Evolutionary conservation across 2,888 invertebrate genomes (phyloP), one percentile per base, ranked within the genome.

Genomic region (Brachynemurus nebulosus): DNA sequence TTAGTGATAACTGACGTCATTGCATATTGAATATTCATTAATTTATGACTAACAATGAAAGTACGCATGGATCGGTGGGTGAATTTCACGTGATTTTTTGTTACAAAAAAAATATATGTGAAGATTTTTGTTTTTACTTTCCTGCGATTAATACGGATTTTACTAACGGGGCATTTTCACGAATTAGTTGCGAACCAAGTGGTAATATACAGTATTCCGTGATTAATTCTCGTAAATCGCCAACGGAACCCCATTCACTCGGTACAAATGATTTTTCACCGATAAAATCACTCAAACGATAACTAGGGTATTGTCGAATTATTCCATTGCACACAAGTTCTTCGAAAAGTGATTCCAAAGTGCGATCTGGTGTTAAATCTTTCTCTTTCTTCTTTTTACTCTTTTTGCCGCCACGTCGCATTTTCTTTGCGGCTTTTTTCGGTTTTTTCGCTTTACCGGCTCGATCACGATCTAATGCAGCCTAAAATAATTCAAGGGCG

Each of bases 351-450:
- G 91, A 92, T 61, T 90, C 89, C 0, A 83, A 80, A 0, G 86
- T 85, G 59, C 92, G 73, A 58, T 95, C 93, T 1, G 86, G 86
- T 0, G 95, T 95, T 40, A 95, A 67, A 66, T 95, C 93, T 62
- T 93, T 93, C 58, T 92, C 91, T 62, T 90, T 91, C 62, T 89
- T 91, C 67, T 88, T 91, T 61, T 92, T 92, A 51, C 76, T 78
- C 58, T 93, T 93, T 55, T 92, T 92, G 1, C 85, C 84, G 19
- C 83, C 80, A 11, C 84, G 74, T 25, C 84, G 73, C 1, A 79
- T 70, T 65, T 86, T 77, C 55, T 89, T 89, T 50, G 79, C 80
- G 27, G 75, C 73, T 57, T 86, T 86, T 54, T 84, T 84, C 0
- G 71, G 64, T 55, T 86, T 84, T 56, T 85, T 86, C 0, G 83